Evolutionary conservation across 2,113 vertebrate species (phyloP), one percentile per base, ranked within the genome.

Genomic region (Fregetta grallaria): DNA sequence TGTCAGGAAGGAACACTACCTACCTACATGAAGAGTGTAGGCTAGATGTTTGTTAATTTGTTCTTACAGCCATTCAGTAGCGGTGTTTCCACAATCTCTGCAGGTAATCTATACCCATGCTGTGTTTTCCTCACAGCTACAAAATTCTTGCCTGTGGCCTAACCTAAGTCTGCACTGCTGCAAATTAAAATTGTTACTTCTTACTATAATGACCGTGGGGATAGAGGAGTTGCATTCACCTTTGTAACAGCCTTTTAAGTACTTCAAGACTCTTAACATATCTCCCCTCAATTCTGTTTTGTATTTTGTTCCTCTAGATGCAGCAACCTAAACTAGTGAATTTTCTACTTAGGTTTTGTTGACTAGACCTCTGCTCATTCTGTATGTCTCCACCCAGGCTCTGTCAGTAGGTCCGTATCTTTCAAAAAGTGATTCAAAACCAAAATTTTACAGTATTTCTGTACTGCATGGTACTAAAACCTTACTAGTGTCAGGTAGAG

Each of bases 401-500:
- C 0, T 58, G 53, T 52, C 63, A 52, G 42, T 17, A 59, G 26
- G 12, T 49, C 30, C 0, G 0, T 25, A 42, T 55, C 29, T 56
- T 71, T 55, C 45, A 66, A 47, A 61, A 72, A 23, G 9, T 26
- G 18, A 21, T 88, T 67, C 19, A 72, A 62, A 30, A 8, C 7
- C 20, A 55, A 38, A 72, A 61, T 23, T 56, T 36, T 50, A 36
- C 1, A 4, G 8, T 66, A 52, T 40, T 87, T 61, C 63, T 62
- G 40, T 36, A 50, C 15, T 42, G 10, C 19, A 36, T 19, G 40
- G 6, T 61, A 66, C 30, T 55, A 45, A 59, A 27, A 74, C 25
- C 27, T 55, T 21, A 32, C 23, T 32, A 50, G 50, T 42, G 27
- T 49, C 44, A 58, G 44, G 56, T 20, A 49, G 44, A 87, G 44